Evolutionary conservation across 2,888 invertebrate genomes (phyloP).

Genomic region (Trilocha varians): DNA sequence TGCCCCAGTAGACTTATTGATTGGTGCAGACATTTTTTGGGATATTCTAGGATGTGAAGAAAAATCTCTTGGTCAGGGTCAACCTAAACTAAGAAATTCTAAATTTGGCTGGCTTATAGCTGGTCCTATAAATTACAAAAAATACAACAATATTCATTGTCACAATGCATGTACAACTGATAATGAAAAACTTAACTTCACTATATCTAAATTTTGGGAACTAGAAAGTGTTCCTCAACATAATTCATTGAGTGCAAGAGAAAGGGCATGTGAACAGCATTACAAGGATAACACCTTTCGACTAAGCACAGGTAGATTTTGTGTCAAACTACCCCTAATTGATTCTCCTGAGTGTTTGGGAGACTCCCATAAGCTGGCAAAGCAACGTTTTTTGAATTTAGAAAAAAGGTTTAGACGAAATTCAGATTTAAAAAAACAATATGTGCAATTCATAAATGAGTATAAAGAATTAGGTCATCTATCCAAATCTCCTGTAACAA

Average conservation of each 20-base stretch:
- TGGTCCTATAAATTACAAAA: constrained; percentile 3
- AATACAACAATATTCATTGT: no score
- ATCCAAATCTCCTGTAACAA: background rate
- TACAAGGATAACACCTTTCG: constrained; percentile 10
- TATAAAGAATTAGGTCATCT: constrained; percentile 10
- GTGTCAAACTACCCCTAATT: constrained; percentile 11
- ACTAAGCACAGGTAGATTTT: constrained; percentile 12
- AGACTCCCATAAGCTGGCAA: constrained; percentile 11
- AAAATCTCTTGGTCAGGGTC: constrained; percentile 3
- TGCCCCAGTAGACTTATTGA: no score
- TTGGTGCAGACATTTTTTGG: no score
- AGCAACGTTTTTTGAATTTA: constrained; percentile 11
- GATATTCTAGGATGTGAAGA: no score
- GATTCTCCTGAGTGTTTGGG: constrained; percentile 12
- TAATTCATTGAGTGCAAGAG: constrained; percentile 5
- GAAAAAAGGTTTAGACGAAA: constrained; percentile 9
- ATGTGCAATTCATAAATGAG: constrained; percentile 1
- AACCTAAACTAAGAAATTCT: constrained; percentile 8
- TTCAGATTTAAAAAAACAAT: constrained; percentile 6
- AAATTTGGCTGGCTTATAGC: constrained; percentile 11
- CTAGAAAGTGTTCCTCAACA: constrained; percentile 9
- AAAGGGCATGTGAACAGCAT: constrained; percentile 12
- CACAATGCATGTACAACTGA: no score
- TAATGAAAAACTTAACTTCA: background rate
- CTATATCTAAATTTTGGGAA: constrained; percentile 10